These are phyloP conservation scores for Argyresthia albistria DNA, from an alignment of 2,888 invertebrate species.

Conservation along the genomic window DNA sequence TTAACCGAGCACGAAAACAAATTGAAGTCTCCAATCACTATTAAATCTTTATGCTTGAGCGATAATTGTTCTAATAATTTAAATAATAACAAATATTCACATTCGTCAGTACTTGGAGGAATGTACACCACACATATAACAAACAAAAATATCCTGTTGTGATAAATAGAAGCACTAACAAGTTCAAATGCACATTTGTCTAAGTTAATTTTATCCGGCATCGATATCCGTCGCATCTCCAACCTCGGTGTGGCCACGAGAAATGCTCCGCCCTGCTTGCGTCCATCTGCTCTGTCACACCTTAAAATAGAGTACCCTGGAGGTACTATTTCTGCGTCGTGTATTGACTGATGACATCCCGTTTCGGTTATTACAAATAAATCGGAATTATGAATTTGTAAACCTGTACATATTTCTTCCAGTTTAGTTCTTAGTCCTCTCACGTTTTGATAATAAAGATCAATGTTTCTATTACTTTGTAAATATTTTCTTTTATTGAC, in stretches of 20 bases:
- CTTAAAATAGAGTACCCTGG: not conserved
- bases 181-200: slow-evolving; percentile 2
- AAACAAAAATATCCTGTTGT: slow-evolving; percentile 4
- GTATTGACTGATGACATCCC: no score
- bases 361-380: no score
- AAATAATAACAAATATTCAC: slow-evolving; percentile 4
- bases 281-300: not conserved
- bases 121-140: slow-evolving; percentile 6
- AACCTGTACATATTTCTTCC: no score
- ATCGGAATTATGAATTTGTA: no score
- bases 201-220: not conserved
- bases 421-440: no score
- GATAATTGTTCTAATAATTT: not conserved
- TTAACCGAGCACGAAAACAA: no score
- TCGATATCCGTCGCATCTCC: not conserved
- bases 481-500: no score
- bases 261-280: slow-evolving; percentile 8
- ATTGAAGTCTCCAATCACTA: not conserved
- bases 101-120: slow-evolving; percentile 5
- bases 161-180: slow-evolving; percentile 3
- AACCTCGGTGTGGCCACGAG: slow-evolving; percentile 4
- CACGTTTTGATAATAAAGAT: no score
- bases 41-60: not conserved
- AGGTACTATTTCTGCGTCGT: not conserved
- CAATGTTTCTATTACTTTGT: no score